Evolutionary conservation across 2,888 invertebrate genomes (phyloP), one percentile per base, ranked within the genome.

Genomic region (Capitulum mitella): DNA sequence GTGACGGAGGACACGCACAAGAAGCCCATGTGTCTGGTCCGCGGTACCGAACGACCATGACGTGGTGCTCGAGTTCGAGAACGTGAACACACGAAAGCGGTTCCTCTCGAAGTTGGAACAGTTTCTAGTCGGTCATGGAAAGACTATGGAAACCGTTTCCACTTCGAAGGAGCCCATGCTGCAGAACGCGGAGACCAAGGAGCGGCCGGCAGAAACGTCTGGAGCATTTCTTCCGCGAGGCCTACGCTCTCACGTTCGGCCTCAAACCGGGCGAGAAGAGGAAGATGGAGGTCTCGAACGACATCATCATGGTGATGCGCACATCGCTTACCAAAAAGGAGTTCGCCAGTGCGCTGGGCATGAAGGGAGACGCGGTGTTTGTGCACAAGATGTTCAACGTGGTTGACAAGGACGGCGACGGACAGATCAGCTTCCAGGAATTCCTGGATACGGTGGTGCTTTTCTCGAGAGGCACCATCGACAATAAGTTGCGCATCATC

Each of bases 321-420:
- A 97, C 96, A 0, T 95, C 95, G 0, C 85, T 97, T 80, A 95
- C 95, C 0, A 94, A 94, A 84, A 90, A 92, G 77, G 97, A 98
- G 86, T 97, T 98, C 84, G 97, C 97, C 0, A 94, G 93, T 78
- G 97, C 97, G 0, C 87, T 98, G 8, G 98, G 97, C 61, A 98
- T 98, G 98, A 93, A 93, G 85, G 89, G 94, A 0, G 94, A 96
- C 83, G 97, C 96, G 37, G 92, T 97, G 78, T 98, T 98, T 85
- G 97, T 98, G 0, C 92, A 94, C 84, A 94, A 96, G 86, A 97
- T 98, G 97, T 98, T 98, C 85, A 96, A 97, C 83, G 96, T 97
- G 83, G 96, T 97, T 0, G 97, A 97, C 85, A 96, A 95, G 85
- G 95, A 96, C 84, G 90, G 94, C 80, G 95, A 96, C 85, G 96